Evolutionary conservation across 2,888 invertebrate species (phyloP).

Genomic region (Melieria crassipennis): DNA sequence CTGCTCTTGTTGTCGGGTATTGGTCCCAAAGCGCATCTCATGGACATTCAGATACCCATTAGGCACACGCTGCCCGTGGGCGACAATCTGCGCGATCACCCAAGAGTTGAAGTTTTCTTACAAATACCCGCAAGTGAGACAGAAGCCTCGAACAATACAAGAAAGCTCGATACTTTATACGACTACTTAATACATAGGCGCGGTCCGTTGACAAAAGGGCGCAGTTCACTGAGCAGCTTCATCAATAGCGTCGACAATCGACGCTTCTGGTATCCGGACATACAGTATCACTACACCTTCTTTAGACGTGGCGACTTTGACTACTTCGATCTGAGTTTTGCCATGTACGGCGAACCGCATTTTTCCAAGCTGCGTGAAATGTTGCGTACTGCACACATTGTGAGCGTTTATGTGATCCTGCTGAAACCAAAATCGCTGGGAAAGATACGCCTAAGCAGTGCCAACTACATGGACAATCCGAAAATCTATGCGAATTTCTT

Average conservation of each 20-base stretch:
- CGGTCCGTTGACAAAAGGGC: conserved; percentile 48
- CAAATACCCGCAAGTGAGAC: no score
- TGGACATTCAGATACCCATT: conserved; percentile 48
- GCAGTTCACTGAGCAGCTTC: conserved; percentile 63
- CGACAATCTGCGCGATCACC: conserved; percentile 83
- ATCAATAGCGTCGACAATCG: conserved; percentile 66
- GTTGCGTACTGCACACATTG: conserved; percentile 48
- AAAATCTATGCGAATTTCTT: conserved; percentile 75
- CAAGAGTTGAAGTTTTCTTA: conserved; percentile 55
- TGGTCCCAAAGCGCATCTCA: conserved; percentile 50
- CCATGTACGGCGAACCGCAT: background rate
- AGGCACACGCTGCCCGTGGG: conserved; percentile 68
- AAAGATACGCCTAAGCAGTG: conserved; percentile 67
- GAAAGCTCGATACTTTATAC: conserved; percentile 44
- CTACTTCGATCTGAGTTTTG: background rate
- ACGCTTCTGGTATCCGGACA: conserved; percentile 67
- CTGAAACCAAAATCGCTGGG: conserved; percentile 68
- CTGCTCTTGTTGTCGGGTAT: conserved; percentile 55
- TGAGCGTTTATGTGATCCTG: conserved; percentile 64
- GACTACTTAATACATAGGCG: conserved; percentile 66
- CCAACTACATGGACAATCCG: conserved; percentile 71
- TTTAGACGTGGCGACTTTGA: background rate
- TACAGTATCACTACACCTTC: conserved; percentile 66
- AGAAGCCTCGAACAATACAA: no score
- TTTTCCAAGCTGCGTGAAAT: conserved; percentile 30